phyloP scores from a whole-genome alignment of 2,113 vertebrate genomes.

The Sebastes fasciatus region DNA sequence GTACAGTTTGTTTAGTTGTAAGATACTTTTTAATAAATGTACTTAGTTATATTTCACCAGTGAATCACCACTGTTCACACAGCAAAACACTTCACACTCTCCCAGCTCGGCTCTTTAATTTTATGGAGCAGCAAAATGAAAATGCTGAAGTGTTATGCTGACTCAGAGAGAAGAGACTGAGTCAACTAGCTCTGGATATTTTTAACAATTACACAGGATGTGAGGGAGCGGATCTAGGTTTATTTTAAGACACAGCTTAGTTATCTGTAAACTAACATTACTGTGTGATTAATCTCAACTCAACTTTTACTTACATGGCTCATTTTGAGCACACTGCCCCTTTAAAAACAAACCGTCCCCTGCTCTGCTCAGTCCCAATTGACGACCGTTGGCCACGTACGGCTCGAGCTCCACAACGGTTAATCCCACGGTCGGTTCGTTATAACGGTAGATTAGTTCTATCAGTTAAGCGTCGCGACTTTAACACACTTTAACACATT shows the following conservation, averaged over 20 bases:
- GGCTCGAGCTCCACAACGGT: neutral
- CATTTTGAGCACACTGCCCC: constrained; percentile 63
- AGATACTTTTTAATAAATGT: neutral
- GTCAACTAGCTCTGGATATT: constrained; percentile 20
- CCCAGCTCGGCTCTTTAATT: neutral
- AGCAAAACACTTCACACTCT: neutral
- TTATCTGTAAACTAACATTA: neutral
- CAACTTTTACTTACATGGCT: neutral
- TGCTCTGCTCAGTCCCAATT: constrained; percentile 26
- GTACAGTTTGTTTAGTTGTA: neutral
- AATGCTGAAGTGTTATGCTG: neutral
- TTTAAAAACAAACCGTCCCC: constrained; percentile 74
- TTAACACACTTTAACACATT: neutral
- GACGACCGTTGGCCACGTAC: constrained; percentile 64
- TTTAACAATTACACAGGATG: constrained; percentile 36
- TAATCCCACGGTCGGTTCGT: neutral
- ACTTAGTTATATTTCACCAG: neutral
- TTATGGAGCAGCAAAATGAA: neutral
- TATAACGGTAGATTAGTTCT: neutral
- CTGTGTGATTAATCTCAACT: neutral
- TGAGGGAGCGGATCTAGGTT: neutral
- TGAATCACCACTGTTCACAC: neutral
- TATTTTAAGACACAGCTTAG: neutral
- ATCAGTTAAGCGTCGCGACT: neutral
- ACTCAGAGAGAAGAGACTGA: constrained; percentile 11